Evolutionary conservation across 2,888 invertebrate genomes (phyloP).

Genomic region (Andrena hattorfiana): DNA sequence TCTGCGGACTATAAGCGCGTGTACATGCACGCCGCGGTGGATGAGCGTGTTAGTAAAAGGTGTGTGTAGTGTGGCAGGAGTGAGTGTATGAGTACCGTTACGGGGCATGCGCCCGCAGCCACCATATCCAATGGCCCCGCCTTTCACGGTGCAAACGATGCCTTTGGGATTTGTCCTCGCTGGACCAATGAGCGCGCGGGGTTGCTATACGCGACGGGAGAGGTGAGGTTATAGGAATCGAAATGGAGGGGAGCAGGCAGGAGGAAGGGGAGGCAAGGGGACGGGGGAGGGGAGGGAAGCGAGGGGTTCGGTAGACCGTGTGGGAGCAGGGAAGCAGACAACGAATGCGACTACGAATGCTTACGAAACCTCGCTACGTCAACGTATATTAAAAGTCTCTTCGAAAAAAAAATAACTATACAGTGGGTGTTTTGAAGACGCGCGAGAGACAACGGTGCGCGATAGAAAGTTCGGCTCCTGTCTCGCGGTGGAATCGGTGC

Average conservation of each 20-base stretch:
- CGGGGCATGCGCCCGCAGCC: slow-evolving; percentile 79
- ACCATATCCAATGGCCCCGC: slow-evolving; percentile 76
- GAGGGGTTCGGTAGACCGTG: slow-evolving; percentile 64
- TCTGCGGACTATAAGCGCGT: slow-evolving; percentile 67
- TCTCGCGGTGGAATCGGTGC: slow-evolving; percentile 47
- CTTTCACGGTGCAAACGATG: slow-evolving; percentile 77
- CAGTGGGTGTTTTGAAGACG: slow-evolving; percentile 32
- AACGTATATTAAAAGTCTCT: slow-evolving; percentile 60
- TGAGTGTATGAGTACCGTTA: slow-evolving; percentile 79
- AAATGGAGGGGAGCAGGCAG: slow-evolving; percentile 48
- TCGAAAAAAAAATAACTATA: slow-evolving; percentile 36
- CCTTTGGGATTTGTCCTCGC: slow-evolving; percentile 83
- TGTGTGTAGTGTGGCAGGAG: slow-evolving; percentile 39
- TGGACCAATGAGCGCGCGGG: slow-evolving; percentile 75
- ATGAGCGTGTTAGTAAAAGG: slow-evolving; percentile 55
- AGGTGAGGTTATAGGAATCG: slow-evolving; percentile 40
- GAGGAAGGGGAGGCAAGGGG: slow-evolving; percentile 51
- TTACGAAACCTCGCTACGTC: slow-evolving; percentile 75
- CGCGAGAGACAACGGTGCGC: slow-evolving; percentile 12
- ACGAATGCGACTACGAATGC: slow-evolving; percentile 78
- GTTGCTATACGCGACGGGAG: slow-evolving; percentile 46
- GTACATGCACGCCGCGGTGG: slow-evolving; percentile 43
- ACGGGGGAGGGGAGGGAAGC: slow-evolving; percentile 50
- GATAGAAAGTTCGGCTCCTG: slow-evolving; percentile 6
- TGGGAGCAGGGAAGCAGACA: slow-evolving; percentile 78